Base-by-base conservation (phyloP, 1,140 invertebrate genomes). In the Drosophila asahinai region DNA sequence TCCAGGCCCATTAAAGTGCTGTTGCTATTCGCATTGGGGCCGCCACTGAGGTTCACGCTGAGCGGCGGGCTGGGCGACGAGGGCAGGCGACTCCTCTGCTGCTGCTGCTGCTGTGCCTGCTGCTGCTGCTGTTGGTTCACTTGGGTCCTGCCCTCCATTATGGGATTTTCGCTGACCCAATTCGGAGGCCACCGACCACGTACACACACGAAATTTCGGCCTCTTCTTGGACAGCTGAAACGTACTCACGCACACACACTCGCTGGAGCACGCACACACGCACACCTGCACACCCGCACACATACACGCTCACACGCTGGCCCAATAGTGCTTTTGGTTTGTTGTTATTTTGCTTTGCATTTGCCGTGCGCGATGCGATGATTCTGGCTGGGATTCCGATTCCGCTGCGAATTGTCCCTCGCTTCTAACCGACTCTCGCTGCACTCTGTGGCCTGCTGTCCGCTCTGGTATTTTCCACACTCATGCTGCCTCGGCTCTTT, bases 41-140 rank as follows among this genome's bases (percentile, higher is more conserved):
- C 82, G 25, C 86, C 86, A 14, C 82, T 77, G 0, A 91, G 59
- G 61, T 67, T 86, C 12, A 66, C 80, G 15, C 42, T 72, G 2
- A 86, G 65, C 25, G 81, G 83, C 15, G 82, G 83, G 45, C 74
- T 86, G n/a, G 78, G 83, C 11, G 78, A 82, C 3, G 79, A 63
- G 45, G 84, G 78, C 55, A 86, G 81, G 15, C 78, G 79, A 43
- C 25, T 74, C 68, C 71, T 33, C 45, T 72, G 73, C 42, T 80
- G 77, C 27, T 77, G 64, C 22, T 61, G 33, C 22, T 36, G 27
- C 27, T 33, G 72, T 51, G 33, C 49, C 25, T 65, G 77, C 19
- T 78, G 81, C 30, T 79, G 73, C 38, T 76, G 60, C 22, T 57
- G 60, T 52, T 71, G 25, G 80, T 61, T 72, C 63, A 77, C 25